phyloP scores from a whole-genome alignment of 2,888 invertebrate genomes.

The Vandiemenella viatica region DNA sequence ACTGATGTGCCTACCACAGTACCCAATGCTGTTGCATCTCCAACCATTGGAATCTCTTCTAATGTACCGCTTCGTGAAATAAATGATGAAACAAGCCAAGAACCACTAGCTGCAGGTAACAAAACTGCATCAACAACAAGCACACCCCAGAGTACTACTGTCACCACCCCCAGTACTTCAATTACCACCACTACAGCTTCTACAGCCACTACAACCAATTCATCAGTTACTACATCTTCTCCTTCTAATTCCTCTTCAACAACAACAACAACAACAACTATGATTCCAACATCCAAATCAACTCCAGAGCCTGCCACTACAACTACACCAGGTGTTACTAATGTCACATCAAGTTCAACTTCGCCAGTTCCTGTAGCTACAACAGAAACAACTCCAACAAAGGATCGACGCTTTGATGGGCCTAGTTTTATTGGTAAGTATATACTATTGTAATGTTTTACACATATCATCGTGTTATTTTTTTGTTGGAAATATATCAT shows the following conservation, averaged over 20 bases:
- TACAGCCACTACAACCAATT: slow-evolving; percentile 23
- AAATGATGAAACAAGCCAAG: too few relatives aligned
- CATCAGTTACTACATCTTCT: slow-evolving; percentile 21
- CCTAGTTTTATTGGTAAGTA: slow-evolving; percentile 46
- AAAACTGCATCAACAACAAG: slow-evolving; percentile 3
- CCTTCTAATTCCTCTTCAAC: slow-evolving; percentile 8
- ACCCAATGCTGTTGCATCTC: too few relatives aligned
- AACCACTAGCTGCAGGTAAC: too few relatives aligned
- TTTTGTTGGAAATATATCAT: background rate
- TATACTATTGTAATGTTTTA: background rate
- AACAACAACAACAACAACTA: slow-evolving; percentile 15
- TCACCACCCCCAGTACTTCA: slow-evolving; percentile 7
- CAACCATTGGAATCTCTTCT: too few relatives aligned
- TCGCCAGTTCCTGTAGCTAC: slow-evolving; percentile 10
- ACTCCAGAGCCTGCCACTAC: slow-evolving; percentile 18
- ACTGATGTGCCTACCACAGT: too few relatives aligned
- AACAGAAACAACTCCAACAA: slow-evolving; percentile 15
- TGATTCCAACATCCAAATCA: slow-evolving; percentile 14
- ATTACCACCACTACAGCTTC: slow-evolving; percentile 18
- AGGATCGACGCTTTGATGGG: slow-evolving; percentile 47
- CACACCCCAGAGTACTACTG: slow-evolving; percentile 18
- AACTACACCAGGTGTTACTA: slow-evolving; percentile 17
- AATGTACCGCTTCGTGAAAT: too few relatives aligned
- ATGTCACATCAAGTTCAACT: slow-evolving; percentile 17
- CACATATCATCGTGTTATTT: slow-evolving; percentile 1